A percentile compares a stretch with the other conserved stretches of the same genome.
Conservation (phyloP, 2,113 vertebrate species). For the Thalassarche chlororhynchos region DNA sequence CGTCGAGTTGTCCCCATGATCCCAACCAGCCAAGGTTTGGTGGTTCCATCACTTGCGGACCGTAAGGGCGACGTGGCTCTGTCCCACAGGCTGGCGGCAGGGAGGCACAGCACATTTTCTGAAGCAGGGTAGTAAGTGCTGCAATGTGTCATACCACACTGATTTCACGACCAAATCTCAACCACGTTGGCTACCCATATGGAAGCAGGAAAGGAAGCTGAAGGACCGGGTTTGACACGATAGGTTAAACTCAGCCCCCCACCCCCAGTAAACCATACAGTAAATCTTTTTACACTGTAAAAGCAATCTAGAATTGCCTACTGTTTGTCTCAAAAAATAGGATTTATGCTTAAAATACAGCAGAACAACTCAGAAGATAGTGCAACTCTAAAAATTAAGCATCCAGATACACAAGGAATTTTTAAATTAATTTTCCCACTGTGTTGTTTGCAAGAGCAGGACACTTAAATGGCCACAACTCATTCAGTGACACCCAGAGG, state of each 20-base stretch:
- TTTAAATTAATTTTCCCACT: conserved; percentile 24
- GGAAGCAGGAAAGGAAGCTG: background rate
- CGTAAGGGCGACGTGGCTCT: fast-evolving
- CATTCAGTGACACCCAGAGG: conserved; percentile 20
- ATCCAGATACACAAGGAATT: background rate
- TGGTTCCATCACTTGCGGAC: background rate
- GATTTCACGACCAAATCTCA: background rate
- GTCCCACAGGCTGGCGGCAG: background rate
- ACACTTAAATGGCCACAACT: background rate
- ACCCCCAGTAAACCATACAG: background rate
- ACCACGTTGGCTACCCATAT: background rate
- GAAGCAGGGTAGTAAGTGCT: background rate
- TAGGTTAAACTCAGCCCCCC: background rate
- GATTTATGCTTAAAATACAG: background rate
- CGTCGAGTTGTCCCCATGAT: background rate
- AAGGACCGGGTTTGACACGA: background rate
- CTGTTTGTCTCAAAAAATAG: background rate
- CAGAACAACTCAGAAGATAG: background rate
- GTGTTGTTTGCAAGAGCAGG: background rate
- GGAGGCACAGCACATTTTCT: background rate
- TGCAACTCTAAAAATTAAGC: background rate
- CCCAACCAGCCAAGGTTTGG: background rate
- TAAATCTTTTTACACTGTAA: background rate
- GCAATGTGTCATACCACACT: background rate
- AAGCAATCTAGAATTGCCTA: background rate